These are phyloP conservation scores for Sorex fumeus DNA, from an alignment of 2,113 vertebrate genomes.

Conservation along the genomic window DNA sequence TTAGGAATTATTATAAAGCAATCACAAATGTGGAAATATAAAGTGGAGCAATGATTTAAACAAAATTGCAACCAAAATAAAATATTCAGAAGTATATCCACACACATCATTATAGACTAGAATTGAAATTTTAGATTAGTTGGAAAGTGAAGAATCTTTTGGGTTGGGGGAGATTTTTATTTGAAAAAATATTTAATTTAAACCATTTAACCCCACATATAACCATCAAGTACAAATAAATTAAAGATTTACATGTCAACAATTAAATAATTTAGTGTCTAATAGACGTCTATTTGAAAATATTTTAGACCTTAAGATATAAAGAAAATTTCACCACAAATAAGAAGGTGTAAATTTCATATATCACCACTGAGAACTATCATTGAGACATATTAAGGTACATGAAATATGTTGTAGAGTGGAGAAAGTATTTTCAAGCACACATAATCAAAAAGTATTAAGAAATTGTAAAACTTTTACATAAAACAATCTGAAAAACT, in stretches of 20 bases:
- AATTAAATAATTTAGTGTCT: background rate
- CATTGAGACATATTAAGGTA: background rate
- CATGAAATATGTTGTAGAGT: background rate
- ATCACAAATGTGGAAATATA: background rate
- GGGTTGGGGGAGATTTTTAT: background rate
- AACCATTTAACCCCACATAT: background rate
- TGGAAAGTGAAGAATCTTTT: background rate
- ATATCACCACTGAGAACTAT: background rate
- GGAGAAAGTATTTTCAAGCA: background rate
- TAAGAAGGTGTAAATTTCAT: slow-evolving; percentile 25
- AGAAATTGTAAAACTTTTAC: background rate
- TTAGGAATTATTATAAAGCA: slow-evolving; percentile 2
- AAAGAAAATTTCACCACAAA: background rate
- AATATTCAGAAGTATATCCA: slow-evolving; percentile 1
- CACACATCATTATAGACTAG: background rate
- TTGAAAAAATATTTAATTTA: background rate
- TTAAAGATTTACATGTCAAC: background rate
- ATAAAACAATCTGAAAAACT: background rate
- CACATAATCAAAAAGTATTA: background rate
- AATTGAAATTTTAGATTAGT: slow-evolving; percentile 1
- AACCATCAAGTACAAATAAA: background rate
- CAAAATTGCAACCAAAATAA: background rate
- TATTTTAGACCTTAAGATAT: background rate
- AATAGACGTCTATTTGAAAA: background rate
- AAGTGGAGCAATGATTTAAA: background rate